A percentile compares a stretch with the other conserved stretches of the same genome.
Evolutionary conservation across 2,888 invertebrate genomes (phyloP).

Genomic region (Macaria liturata): DNA sequence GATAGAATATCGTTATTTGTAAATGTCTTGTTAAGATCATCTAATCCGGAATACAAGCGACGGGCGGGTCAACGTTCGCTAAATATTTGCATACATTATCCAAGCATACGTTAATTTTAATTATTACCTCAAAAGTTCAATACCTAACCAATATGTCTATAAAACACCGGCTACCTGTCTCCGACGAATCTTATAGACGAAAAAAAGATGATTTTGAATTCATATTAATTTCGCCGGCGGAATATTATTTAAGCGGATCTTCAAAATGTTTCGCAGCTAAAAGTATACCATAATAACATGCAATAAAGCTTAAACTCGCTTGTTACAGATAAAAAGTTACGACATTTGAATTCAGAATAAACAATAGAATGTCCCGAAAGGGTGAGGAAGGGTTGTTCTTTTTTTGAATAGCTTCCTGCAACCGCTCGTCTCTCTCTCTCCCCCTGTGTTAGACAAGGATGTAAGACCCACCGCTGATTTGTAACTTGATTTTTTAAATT

Average conservation of each 20-base stretch:
- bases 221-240: conserved; percentile 53
- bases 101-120: conserved; percentile 42
- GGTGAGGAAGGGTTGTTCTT: conserved; percentile 81
- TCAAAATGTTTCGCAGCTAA: not conserved
- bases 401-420: conserved; percentile 80
- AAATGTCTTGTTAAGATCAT: conserved; percentile 11
- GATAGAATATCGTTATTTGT: conserved; percentile 10
- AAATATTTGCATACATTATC: conserved; percentile 70
- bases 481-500: conserved; percentile 58
- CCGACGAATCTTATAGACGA: conserved; percentile 51
- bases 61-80: conserved; percentile 57
- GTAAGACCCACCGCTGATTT: conserved; percentile 44
- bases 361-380: conserved; percentile 75
- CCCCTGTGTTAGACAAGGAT: conserved; percentile 47
- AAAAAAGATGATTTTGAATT: conserved; percentile 58
- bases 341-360: conserved; percentile 57
- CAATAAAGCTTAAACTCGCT: conserved; percentile 48
- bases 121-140: conserved; percentile 37
- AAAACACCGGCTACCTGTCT: conserved; percentile 69
- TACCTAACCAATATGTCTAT: too few relatives aligned
- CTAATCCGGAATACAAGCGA: conserved; percentile 2
- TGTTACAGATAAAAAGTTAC: conserved; percentile 40
- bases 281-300: conserved; percentile 32
- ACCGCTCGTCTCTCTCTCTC: conserved; percentile 58
- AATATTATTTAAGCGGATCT: too few relatives aligned